A percentile compares a stretch with the other conserved stretches of the same genome.
Conservation (phyloP, 2,797 vertebrate genomes). For the Loris lydekkerianus region DNA sequence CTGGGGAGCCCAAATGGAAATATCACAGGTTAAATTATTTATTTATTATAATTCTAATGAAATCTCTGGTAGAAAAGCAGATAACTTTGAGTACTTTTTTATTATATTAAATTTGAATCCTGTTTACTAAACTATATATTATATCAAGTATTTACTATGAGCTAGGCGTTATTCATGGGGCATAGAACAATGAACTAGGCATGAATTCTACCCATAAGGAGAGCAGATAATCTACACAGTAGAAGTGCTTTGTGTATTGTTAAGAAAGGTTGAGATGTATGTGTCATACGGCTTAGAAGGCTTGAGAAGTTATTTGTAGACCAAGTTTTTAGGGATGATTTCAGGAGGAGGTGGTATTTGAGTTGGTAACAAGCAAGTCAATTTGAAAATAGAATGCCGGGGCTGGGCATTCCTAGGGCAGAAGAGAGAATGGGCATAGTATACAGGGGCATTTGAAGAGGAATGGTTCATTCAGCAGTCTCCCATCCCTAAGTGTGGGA, state of each 20-base stretch:
- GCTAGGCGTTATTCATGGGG: not conserved
- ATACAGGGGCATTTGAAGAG: not conserved
- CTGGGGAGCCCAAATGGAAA: conserved; percentile 12
- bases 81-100: conserved; percentile 8
- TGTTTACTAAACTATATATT: not conserved
- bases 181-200: not conserved
- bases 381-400: conserved; percentile 32
- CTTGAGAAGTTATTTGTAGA: conserved; percentile 20
- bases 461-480: not conserved
- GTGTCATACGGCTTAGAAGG: not conserved
- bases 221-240: not conserved
- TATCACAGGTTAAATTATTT: conserved; percentile 12
- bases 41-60: conserved; percentile 65
- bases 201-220: not conserved
- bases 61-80: not conserved
- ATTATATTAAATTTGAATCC: conserved; percentile 6
- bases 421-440: not conserved
- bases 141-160: not conserved
- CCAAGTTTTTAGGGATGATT: not conserved
- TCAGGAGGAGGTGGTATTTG: not conserved
- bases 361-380: not conserved
- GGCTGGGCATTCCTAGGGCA: not conserved
- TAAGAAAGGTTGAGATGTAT: not conserved
- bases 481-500: not conserved
- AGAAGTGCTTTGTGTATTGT: not conserved